Conservation (phyloP, 2,113 vertebrate genomes). For the Limnothrissa miodon region DNA sequence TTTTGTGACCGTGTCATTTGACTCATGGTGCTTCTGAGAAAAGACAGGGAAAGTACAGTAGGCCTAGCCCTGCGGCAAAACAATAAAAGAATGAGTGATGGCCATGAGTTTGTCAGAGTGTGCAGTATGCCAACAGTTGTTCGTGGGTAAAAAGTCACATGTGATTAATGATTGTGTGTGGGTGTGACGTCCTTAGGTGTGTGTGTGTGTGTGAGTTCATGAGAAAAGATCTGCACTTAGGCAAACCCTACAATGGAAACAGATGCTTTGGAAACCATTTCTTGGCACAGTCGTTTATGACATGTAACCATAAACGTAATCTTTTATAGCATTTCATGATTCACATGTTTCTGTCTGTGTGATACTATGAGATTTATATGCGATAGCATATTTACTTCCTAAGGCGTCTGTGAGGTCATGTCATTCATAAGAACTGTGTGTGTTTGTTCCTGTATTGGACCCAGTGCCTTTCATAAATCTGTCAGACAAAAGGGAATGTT, state of each 20-base stretch:
- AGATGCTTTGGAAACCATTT: neutral
- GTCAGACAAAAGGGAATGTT: slow-evolving; percentile 2
- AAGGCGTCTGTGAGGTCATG: neutral
- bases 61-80: neutral
- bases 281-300: neutral
- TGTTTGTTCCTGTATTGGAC: neutral
- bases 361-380: neutral
- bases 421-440: neutral
- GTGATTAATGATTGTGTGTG: neutral
- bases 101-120: neutral
- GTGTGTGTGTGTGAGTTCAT: neutral
- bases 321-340: neutral
- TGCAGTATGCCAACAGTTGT: neutral
- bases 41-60: neutral
- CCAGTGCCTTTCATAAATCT: slow-evolving; percentile 6
- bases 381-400: neutral
- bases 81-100: neutral
- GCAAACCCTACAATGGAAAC: neutral
- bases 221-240: neutral
- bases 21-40: neutral
- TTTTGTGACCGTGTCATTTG: neutral
- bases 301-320: neutral
- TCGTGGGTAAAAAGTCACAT: neutral
- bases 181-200: neutral
- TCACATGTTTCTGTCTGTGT: slow-evolving; percentile 1